Evolutionary conservation across 2,797 vertebrate species (phyloP).

Genomic region (Synaphobranchus kaupii): DNA sequence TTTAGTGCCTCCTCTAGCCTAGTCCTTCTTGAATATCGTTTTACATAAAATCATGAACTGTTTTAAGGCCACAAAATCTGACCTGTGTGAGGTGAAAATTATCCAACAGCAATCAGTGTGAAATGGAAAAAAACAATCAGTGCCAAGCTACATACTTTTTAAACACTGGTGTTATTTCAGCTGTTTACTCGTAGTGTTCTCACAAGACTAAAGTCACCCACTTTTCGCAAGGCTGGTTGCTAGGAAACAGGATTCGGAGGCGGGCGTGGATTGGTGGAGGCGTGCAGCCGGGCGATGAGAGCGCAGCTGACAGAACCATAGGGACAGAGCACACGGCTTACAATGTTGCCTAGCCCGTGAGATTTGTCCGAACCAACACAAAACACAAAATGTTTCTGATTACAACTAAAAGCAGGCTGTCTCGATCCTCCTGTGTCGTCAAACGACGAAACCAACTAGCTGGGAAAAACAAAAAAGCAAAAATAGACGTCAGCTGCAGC

Average conservation of each 20-base stretch:
- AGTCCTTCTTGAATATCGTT: background rate
- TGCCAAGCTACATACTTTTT: constrained; percentile 53
- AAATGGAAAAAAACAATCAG: constrained; percentile 47
- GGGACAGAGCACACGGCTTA: constrained; percentile 52
- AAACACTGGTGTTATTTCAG: constrained; percentile 35
- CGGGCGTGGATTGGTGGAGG: constrained; percentile 67
- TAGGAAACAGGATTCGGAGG: constrained; percentile 79
- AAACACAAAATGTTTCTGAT: constrained; percentile 10
- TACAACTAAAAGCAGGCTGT: background rate
- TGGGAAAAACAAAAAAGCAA: background rate
- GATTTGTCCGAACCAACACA: constrained; percentile 24
- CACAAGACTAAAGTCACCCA: constrained; percentile 54
- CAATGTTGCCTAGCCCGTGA: constrained; percentile 37
- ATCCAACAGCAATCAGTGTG: constrained; percentile 18
- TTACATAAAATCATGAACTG: background rate
- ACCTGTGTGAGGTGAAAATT: background rate
- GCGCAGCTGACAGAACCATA: constrained; percentile 58
- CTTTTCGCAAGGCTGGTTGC: constrained; percentile 75
- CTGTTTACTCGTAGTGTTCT: constrained; percentile 58
- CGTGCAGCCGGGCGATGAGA: constrained; percentile 66
- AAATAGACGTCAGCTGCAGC: background rate
- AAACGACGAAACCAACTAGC: background rate
- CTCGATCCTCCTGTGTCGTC: background rate
- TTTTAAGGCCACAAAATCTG: background rate
- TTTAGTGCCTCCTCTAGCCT: background rate